Percentiles rank a stretch among this genome's conserved stretches.
phyloP scores from a whole-genome alignment of 2,113 vertebrate genomes.

The Zingel zingel region DNA sequence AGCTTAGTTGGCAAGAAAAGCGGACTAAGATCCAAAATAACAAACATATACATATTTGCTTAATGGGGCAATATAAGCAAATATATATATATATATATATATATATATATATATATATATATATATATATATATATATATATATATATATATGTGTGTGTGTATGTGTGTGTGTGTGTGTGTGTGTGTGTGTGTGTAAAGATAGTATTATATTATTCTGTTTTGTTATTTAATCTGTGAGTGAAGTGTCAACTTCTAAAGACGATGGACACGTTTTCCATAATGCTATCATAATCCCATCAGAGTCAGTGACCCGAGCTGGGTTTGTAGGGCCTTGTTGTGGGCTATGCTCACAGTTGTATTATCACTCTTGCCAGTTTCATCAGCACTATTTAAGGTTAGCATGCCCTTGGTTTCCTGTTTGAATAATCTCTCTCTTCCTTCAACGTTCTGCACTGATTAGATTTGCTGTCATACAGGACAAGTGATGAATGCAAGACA shows the following conservation, averaged over 20 bases:
- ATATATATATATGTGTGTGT: neutral
- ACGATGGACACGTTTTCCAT: constrained; percentile 22
- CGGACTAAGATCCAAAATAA: neutral
- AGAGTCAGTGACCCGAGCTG: constrained; percentile 44
- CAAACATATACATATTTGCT: neutral
- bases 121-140: neutral
- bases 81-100: too few relatives aligned
- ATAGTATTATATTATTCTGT: neutral
- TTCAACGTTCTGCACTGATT: constrained; percentile 71
- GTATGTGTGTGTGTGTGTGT: neutral
- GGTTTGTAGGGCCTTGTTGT: constrained; percentile 26
- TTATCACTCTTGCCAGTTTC: constrained; percentile 76
- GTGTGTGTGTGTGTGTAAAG: neutral
- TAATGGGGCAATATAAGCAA: neutral
- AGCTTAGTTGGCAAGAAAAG: neutral
- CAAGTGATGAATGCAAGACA: constrained; percentile 71
- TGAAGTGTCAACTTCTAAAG: constrained; percentile 3
- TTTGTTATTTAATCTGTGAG: constrained; percentile 5
- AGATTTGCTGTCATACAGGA: constrained; percentile 70
- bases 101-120: too few relatives aligned
- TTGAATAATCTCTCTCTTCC: constrained; percentile 77
- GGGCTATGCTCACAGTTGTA: constrained; percentile 48
- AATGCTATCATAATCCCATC: constrained; percentile 30
- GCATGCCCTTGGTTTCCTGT: constrained; percentile 79
- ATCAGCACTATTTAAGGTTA: constrained; percentile 78